Evolutionary conservation across 2,113 vertebrate genomes (phyloP).

Genomic region (Microcebus jonahi): DNA sequence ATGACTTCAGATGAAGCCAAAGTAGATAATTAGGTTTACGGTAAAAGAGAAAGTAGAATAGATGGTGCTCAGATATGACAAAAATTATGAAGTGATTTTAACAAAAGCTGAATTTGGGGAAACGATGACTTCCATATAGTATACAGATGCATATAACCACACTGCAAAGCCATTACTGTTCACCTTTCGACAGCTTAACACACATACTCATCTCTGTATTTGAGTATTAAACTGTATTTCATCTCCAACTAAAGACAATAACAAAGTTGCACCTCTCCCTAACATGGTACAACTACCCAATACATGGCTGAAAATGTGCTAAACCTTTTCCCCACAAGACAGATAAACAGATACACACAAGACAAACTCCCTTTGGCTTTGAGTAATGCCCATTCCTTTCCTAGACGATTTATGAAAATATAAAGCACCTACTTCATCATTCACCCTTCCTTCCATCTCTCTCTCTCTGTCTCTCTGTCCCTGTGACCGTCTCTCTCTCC

Average conservation of each 20-base stretch:
- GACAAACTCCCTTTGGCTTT: background rate
- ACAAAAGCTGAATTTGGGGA: background rate
- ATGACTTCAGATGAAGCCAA: background rate
- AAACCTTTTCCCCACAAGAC: too few species aligned
- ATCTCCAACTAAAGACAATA: background rate
- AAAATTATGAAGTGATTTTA: background rate
- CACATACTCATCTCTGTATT: background rate
- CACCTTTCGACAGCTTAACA: background rate
- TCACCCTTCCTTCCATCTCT: background rate
- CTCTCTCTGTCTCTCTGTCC: background rate
- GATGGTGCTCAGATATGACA: accelerated
- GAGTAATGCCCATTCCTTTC: background rate
- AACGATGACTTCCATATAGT: background rate
- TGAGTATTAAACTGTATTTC: too few species aligned
- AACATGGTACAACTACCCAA: accelerated
- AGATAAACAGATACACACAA: too few species aligned
- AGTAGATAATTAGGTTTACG: background rate
- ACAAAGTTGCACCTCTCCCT: background rate
- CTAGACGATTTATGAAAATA: background rate
- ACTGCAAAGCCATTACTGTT: background rate
- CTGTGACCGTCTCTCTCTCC: accelerated
- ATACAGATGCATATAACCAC: too few species aligned
- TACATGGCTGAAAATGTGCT: too few species aligned
- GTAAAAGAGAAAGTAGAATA: background rate
- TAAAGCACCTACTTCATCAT: background rate